Base-by-base conservation (phyloP, 2,113 vertebrate genomes). In the Carassius gibelio region DNA sequence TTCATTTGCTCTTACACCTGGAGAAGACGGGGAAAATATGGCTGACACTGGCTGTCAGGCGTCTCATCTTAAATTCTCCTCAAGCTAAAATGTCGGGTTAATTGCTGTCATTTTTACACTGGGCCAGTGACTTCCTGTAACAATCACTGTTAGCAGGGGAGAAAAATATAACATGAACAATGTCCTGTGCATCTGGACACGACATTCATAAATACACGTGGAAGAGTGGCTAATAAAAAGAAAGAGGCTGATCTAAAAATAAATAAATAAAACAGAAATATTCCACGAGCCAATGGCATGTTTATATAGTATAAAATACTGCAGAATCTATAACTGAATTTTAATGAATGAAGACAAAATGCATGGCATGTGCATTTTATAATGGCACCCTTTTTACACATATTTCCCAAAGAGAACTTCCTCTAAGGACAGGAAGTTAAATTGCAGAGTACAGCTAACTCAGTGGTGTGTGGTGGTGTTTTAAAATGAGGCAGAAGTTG, bases 21-120 rank as follows among this genome's bases (percentile, higher is more conserved):
- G 96, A 82, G 59, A 86, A 78, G 68, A 66, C 68, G 81, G 74
- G 78, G 66, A 77, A 83, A 86, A 86, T 84, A 97, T 96, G 96
- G 95, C 96, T 96, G 96, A 97, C 97, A 97, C 96, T 96, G 95
- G 96, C 97, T 98, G 97, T 98, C 97, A 98, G 94, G 96, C 96
- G 96, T 95, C 96, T 97, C 97, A 97, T 98, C 96, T 96, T 96
- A 95, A 94, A 96, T 96, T 98, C 96, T 98, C 97, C 97, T 97
- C 95, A 95, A 97, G 97, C 97, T 97, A 98, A 97, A 97, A 96
- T 97, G 96, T 96, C 96, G 96, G 97, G 97, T 99, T 99, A 99
- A 99, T 99, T 99, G 98, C 98, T 98, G 98, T 98, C 97, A 98
- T 96, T 98, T 97, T 97, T 96, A 97, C 96, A 97, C 96, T 96